A percentile compares a stretch with the other conserved stretches of the same genome.
phyloP scores from a whole-genome alignment of 2,797 vertebrate genomes.

The Merluccius polli region DNA sequence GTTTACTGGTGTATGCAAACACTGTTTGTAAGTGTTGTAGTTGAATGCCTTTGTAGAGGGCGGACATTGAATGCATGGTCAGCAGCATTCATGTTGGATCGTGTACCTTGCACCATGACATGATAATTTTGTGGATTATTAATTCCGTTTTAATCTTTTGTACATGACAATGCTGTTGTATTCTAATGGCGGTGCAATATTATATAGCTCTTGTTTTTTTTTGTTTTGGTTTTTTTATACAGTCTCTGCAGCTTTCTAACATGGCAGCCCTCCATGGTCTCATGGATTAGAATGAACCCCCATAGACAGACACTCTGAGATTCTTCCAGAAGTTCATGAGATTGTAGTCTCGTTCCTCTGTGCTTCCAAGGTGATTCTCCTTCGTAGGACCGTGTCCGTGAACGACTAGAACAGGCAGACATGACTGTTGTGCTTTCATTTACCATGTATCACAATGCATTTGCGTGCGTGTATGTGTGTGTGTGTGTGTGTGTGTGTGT shows the following conservation, averaged over 20 bases:
- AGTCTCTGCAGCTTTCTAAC: conserved; percentile 62
- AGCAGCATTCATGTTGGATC: conserved; percentile 65
- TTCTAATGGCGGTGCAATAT: conserved; percentile 79
- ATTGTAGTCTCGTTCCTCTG: conserved; percentile 64
- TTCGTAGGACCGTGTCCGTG: conserved; percentile 33
- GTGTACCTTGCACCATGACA: conserved; percentile 71
- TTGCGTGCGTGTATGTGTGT: conserved; percentile 14
- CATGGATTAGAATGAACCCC: conserved; percentile 44
- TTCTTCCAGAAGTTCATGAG: conserved; percentile 68
- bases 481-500: conserved; percentile 3
- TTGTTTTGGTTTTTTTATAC: conserved; percentile 57
- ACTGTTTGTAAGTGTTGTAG: conserved; percentile 65
- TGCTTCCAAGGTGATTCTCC: conserved; percentile 72
- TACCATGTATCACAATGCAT: conserved; percentile 7
- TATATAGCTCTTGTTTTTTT: conserved; percentile 60
- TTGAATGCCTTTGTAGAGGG: conserved; percentile 64
- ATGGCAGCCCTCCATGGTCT: conserved; percentile 50
- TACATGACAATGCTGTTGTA: conserved; percentile 72
- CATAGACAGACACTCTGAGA: conserved; percentile 46
- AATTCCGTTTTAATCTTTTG: conserved; percentile 61
- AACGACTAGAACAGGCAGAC: conserved; percentile 41
- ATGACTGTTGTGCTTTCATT: conserved; percentile 48
- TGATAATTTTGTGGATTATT: conserved; percentile 58
- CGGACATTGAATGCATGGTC: conserved; percentile 66
- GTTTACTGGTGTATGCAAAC: conserved; percentile 71